phyloP scores from a whole-genome alignment of 2,113 vertebrate genomes.

The Heloderma charlesbogerti region DNA sequence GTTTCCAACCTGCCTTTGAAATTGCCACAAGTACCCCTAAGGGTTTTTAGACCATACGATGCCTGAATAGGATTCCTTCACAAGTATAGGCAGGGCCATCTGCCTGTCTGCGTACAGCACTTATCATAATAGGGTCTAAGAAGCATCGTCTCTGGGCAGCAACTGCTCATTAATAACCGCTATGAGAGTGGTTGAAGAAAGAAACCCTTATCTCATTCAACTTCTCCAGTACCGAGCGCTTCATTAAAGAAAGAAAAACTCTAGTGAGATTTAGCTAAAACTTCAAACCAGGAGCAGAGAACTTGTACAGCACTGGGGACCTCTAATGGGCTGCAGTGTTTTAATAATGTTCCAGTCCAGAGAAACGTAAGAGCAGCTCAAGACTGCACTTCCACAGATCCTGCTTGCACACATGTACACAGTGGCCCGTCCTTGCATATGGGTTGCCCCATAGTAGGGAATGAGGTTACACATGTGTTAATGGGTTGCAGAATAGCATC shows the following conservation, averaged over 20 bases:
- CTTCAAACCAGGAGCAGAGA: background rate
- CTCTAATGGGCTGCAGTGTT: background rate
- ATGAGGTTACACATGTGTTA: background rate
- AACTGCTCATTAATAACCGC: background rate
- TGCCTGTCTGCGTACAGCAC: slow-evolving; percentile 23
- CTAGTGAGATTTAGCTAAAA: background rate
- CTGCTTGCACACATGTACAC: background rate
- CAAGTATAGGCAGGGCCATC: slow-evolving; percentile 44
- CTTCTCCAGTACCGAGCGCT: background rate
- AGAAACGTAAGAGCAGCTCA: background rate
- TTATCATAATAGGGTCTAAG: background rate
- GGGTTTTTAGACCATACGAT: background rate
- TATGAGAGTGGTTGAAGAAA: background rate
- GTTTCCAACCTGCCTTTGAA: slow-evolving; percentile 13
- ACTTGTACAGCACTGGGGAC: background rate
- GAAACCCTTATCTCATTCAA: background rate
- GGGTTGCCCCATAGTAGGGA: background rate
- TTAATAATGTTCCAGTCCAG: background rate
- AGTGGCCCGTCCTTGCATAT: background rate
- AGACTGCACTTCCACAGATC: background rate
- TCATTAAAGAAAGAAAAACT: background rate
- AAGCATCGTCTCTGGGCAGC: background rate
- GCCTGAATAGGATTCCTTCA: slow-evolving; percentile 16
- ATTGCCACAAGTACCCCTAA: background rate
- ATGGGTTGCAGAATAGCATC: background rate